Percentiles rank a stretch among this genome's conserved stretches.
phyloP scores from a whole-genome alignment of 1,140 invertebrate genomes.

The Caerostris extrusa region DNA sequence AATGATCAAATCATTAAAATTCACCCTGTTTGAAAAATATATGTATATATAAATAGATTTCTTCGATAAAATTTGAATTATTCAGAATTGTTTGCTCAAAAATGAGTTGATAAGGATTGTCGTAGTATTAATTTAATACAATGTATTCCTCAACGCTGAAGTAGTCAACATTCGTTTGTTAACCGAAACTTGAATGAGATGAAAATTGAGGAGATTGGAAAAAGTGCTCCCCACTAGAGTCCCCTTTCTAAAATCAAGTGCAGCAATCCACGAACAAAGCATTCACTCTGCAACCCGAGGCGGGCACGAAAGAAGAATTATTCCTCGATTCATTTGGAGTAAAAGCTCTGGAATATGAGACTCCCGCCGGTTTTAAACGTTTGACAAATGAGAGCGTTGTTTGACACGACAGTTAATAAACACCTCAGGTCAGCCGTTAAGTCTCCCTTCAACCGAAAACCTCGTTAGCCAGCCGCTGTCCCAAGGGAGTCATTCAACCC shows the following conservation, averaged over 20 bases:
- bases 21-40: no score
- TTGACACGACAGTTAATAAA: constrained; percentile 78
- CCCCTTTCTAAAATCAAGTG: constrained; percentile 13
- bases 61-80: no score
- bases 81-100: no score
- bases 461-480: constrained; percentile 73
- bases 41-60: no score
- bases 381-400: constrained; percentile 77
- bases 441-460: constrained; percentile 6
- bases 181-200: no score
- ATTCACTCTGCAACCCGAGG: constrained; percentile 21
- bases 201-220: no score
- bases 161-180: not conserved
- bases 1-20: no score
- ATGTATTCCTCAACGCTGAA: not conserved
- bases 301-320: not conserved
- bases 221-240: no score
- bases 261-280: constrained; percentile 9
- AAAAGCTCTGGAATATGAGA: constrained; percentile 31
- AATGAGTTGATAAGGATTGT: no score
- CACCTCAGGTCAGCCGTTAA: constrained; percentile 77
- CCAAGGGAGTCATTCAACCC: constrained; percentile 60
- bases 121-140: not conserved
- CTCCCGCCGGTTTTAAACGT: constrained; percentile 61
- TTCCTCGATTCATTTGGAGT: constrained; percentile 25